A percentile compares a stretch with the other conserved stretches of the same genome.
phyloP scores from a whole-genome alignment of 2,888 invertebrate species.

The Diaphora mendica region DNA sequence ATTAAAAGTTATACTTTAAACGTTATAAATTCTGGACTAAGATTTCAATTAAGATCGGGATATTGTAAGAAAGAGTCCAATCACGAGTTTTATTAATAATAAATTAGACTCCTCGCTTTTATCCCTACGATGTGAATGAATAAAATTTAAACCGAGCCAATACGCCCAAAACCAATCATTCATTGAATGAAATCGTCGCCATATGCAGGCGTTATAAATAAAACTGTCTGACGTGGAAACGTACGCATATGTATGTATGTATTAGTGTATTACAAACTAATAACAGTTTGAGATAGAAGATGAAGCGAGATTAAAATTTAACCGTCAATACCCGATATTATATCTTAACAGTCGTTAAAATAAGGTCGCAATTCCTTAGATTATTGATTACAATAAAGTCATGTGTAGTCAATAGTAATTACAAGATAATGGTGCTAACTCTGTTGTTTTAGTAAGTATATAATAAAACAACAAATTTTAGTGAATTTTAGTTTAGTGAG shows the following conservation, averaged over 20 bases:
- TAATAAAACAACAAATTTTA: too few species aligned
- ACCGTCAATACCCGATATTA: neutral
- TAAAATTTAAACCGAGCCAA: constrained; percentile 32
- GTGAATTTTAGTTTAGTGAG: too few species aligned
- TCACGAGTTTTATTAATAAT: constrained; percentile 17
- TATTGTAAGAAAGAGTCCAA: neutral
- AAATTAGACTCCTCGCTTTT: constrained; percentile 19
- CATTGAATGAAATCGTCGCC: constrained; percentile 57
- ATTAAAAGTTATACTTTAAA: too few species aligned
- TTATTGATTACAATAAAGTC: neutral
- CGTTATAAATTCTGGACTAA: neutral
- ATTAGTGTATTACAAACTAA: constrained; percentile 32
- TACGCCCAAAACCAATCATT: constrained; percentile 62
- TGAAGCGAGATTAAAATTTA: constrained; percentile 7
- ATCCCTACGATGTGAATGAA: constrained; percentile 32
- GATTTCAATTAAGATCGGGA: neutral
- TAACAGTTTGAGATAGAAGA: neutral
- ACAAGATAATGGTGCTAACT: too few species aligned
- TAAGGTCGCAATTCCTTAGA: neutral
- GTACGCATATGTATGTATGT: neutral
- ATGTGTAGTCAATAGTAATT: neutral
- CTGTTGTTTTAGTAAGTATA: too few species aligned
- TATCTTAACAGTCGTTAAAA: neutral
- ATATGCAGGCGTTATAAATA: constrained; percentile 61
- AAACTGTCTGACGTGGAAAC: constrained; percentile 41